Evolutionary conservation across 2,888 invertebrate species (phyloP).

Genomic region (Drosophila limbata): DNA sequence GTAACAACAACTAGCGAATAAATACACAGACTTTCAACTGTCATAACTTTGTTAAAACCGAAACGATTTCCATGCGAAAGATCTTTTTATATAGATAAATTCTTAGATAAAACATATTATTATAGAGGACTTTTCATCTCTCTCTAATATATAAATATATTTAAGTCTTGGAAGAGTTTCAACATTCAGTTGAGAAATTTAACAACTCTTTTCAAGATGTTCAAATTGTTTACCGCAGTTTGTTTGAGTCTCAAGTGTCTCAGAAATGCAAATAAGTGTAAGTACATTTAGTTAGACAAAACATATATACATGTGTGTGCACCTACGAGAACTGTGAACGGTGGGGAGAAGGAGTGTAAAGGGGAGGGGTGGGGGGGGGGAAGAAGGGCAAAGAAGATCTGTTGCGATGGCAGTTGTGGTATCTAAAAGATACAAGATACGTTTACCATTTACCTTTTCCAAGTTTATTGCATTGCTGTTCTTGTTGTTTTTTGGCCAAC

Average conservation of each 20-base stretch:
- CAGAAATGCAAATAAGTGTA: conserved; percentile 40
- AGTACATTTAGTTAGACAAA: conserved; percentile 11
- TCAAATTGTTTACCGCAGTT: conserved; percentile 11
- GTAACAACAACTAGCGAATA: not conserved
- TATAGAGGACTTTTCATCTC: not conserved
- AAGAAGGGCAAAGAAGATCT: not conserved
- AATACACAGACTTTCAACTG: not conserved
- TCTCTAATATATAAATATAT: not conserved
- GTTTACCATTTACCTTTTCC: conserved; percentile 72
- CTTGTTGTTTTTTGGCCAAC: conserved; percentile 19
- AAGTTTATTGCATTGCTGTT: conserved; percentile 70
- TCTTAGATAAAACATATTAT: not conserved
- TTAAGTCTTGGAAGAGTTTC: not conserved
- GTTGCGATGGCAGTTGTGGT: conserved; percentile 34
- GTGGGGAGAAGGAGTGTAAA: too few species aligned
- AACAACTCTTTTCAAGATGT: conserved; percentile 2
- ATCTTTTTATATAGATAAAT: too few species aligned
- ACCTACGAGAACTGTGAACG: conserved; percentile 6
- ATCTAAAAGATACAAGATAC: conserved; percentile 73
- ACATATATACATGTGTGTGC: conserved; percentile 4
- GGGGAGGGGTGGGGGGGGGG: not conserved
- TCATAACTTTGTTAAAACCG: not conserved
- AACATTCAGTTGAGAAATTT: not conserved
- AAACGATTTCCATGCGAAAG: not conserved
- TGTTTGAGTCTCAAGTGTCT: conserved; percentile 38